Base-by-base conservation (phyloP, 2,888 invertebrate species). In the Sarcophaga variegata region DNA sequence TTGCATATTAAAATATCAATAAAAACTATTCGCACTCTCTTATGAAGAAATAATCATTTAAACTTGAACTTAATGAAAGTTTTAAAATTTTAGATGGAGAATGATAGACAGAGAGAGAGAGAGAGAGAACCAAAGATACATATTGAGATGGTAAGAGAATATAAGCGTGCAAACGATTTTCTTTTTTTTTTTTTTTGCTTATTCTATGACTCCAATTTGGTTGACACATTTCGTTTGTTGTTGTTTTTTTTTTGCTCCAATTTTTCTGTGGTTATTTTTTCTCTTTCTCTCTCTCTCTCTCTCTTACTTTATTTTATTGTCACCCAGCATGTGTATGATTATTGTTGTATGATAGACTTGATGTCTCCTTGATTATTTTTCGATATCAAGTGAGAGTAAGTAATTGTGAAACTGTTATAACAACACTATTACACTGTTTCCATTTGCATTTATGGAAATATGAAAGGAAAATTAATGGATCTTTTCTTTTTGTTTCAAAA, bases 351-450 rank as follows among this genome's bases (percentile, higher is more conserved):
- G 64, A 70, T 54, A 85, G 85, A 83, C 86, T 20, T 81, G 11
- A 54, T 60, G 84, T 84, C 87, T 84, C 87, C 83, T 87, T 87
- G 84, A 79, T 62, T 79, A 71, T 54, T 74, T 80, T 54, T 71
- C 8, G 49, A 67, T n/a, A 27, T 54, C 11, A 72, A 70, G 63
- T 22, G 63, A 72, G 62, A 76, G 11, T 27, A 27, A 62, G 71
- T 54, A 20, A 66, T 54, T 54, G 71, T 83, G 66, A 77, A 64
- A 62, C 66, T 60, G 71, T 60, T 60, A 60, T 83, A 37, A 60
- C 22, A 37, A 60, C n/a, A 47, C 47, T 25, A 14, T 14, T 71
- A 76, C 77, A 83, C 83, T 17, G 49, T 83, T 77, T 83, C 66
- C 22, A 27, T 11, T 62, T 37, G 37, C 10, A 37, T 8, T 37